Base-by-base conservation (phyloP, 1,140 invertebrate genomes). In the Drosophila pandora region DNA sequence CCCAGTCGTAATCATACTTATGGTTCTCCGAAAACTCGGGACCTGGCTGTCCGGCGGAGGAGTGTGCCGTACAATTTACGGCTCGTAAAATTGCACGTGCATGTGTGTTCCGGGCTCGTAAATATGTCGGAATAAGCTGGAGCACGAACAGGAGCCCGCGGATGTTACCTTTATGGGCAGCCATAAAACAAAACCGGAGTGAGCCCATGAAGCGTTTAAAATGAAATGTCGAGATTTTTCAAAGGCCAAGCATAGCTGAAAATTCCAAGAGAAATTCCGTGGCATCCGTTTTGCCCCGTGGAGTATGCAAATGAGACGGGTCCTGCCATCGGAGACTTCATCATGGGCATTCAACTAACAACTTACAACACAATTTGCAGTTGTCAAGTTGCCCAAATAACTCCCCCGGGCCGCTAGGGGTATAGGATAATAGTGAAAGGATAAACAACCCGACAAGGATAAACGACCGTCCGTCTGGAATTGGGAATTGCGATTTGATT, bases 21-120 rank as follows among this genome's bases (percentile, higher is more conserved):
- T 53, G 32, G n/a, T 41, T 13, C 21, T 67, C 54, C 25, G 32
- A 48, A n/a, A 64, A 43, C 28, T 59, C 45, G 61, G 23, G 10
- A 10, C 10, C 45, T 45, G 63, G 58, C 56, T 49, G 63, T 53
- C 63, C 63, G 63, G 47, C 45, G n/a, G 32, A 17, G 34, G 28
- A 65, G 55, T 45, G 78, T 22, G 47, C 63, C 79, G 64, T 69
- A 71, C 70, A 87, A 85, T 87, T 85, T 87, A 72, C 82, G 80
- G 82, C 73, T 81, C 65, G 64, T 81, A 81, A 81, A 78, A 54
- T 64, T 49, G 52, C 59, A 61, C 63, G 61, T 76, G 49, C 55
- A 52, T 59, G 52, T 68, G 47, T 60, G 62, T 12, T 23, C n/a
- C 10, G 5, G n/a, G 32, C 54, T 50, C 65, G 56, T 56, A 57